Conservation (phyloP, 2,888 invertebrate species). For the Callinectes sapidus region DNA sequence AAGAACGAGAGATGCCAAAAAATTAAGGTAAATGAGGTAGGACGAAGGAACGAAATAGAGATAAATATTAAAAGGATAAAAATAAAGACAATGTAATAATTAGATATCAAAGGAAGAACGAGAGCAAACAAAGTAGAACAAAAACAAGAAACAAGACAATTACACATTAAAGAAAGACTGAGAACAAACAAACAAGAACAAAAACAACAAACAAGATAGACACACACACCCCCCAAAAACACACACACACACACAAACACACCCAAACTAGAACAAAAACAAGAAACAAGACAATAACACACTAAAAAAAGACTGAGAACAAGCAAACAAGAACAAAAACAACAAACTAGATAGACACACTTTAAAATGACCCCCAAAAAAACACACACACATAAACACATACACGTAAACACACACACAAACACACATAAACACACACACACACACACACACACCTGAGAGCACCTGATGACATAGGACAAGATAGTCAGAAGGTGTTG, state of each 20-base stretch:
- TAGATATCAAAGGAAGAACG: no score
- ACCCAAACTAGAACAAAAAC: no score
- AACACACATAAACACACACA: no score
- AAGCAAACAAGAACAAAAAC: neutral
- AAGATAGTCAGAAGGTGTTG: conserved; percentile 86
- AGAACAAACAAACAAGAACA: no score
- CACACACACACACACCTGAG: conserved; percentile 76
- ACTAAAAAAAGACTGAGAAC: neutral
- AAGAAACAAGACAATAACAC: neutral
- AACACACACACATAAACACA: neutral
- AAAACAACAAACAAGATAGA: neutral
- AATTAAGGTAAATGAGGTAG: no score
- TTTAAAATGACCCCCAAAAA: neutral
- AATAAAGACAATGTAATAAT: no score
- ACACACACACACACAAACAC: neutral
- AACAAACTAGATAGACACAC: neutral
- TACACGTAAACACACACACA: no score
- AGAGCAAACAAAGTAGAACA: no score
- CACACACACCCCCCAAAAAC: neutral
- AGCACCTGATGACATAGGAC: conserved; percentile 91
- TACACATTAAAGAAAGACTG: no score
- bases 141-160: neutral
- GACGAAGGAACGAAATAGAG: no score
- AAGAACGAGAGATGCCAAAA: no score
- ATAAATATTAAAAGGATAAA: no score